phyloP scores from a whole-genome alignment of 2,888 invertebrate genomes.

The Brachyptera putata region DNA sequence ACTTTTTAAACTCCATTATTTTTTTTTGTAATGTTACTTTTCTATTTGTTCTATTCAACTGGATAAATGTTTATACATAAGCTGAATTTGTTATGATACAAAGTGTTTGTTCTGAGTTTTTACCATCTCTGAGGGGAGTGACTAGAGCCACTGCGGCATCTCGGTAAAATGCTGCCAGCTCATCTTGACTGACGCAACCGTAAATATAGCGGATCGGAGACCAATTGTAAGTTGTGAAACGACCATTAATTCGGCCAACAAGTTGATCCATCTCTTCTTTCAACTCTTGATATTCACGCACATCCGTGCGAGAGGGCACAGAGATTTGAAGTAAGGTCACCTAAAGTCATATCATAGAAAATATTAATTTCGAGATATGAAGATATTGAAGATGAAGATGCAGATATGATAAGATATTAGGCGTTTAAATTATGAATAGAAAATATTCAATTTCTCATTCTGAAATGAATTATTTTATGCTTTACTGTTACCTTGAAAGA shows the following conservation, averaged over 20 bases:
- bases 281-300: constrained; percentile 83
- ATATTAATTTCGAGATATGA: too few relatives aligned
- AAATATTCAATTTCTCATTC: too few relatives aligned
- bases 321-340: constrained; percentile 74
- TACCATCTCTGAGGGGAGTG: constrained; percentile 78
- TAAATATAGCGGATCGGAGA: constrained; percentile 87
- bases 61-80: neutral
- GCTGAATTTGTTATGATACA: neutral
- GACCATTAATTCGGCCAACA: constrained; percentile 82
- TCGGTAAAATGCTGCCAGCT: constrained; percentile 79
- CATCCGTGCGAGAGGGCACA: constrained; percentile 85
- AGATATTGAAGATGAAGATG: too few relatives aligned
- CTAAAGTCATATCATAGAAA: too few relatives aligned
- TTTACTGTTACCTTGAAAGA: too few relatives aligned
- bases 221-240: constrained; percentile 88
- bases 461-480: too few relatives aligned
- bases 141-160: constrained; percentile 84
- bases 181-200: constrained; percentile 81
- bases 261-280: constrained; percentile 89
- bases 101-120: too few relatives aligned
- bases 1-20: too few relatives aligned
- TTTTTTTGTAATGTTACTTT: too few relatives aligned
- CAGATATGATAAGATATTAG: too few relatives aligned
- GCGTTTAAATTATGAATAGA: too few relatives aligned
- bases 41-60: too few relatives aligned